Evolutionary conservation across 2,888 invertebrate species (phyloP).

Genomic region (Limnephilus rhombicus): DNA sequence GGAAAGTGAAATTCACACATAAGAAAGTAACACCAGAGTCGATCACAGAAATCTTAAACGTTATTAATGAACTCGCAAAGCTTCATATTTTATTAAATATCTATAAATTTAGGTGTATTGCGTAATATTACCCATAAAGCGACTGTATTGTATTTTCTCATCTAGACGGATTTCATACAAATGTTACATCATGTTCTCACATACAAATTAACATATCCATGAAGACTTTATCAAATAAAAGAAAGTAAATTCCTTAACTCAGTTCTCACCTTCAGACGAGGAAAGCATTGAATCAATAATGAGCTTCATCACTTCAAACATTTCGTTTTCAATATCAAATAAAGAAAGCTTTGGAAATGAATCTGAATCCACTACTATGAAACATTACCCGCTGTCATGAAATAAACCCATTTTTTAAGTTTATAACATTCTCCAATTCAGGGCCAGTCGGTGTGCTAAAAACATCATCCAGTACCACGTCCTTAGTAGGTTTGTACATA

Average conservation of each 20-base stretch:
- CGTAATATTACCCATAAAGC: background rate
- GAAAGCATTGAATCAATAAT: background rate
- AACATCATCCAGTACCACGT: constrained; percentile 63
- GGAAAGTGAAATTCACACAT: background rate
- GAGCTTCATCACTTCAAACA: background rate
- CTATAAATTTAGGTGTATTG: background rate
- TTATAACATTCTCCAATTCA: constrained; percentile 57
- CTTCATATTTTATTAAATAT: background rate
- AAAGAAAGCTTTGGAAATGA: background rate
- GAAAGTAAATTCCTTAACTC: background rate
- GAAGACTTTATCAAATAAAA: background rate
- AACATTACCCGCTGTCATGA: background rate
- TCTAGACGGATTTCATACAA: background rate
- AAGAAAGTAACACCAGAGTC: background rate
- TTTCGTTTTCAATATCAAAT: background rate
- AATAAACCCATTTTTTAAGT: background rate
- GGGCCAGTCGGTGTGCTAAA: constrained; percentile 63
- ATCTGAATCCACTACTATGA: background rate
- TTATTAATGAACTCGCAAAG: background rate
- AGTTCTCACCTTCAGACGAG: background rate
- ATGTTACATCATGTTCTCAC: background rate
- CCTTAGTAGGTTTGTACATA: constrained; percentile 60
- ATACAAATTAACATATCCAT: background rate
- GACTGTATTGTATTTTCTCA: background rate
- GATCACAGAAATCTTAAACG: background rate